Conservation (phyloP, 2,888 invertebrate genomes). For the Leptopterna dolabrata region DNA sequence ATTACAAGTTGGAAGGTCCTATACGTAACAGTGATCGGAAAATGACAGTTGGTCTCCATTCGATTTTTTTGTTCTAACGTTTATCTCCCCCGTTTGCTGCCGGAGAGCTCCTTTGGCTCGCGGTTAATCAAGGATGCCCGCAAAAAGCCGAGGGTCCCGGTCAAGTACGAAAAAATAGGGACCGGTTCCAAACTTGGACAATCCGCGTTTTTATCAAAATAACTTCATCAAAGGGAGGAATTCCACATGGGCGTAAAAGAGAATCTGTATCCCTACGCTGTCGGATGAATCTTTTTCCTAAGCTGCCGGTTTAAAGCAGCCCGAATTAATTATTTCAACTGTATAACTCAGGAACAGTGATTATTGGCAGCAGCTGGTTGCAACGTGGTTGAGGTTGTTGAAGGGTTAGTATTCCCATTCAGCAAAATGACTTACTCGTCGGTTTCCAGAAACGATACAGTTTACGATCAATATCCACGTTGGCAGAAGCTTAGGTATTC, state of each 20-base stretch:
- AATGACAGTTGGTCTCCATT: slow-evolving; percentile 22
- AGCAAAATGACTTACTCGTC: too few species aligned
- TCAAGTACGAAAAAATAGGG: background rate
- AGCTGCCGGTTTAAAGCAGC: background rate
- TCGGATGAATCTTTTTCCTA: background rate
- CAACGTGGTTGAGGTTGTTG: too few species aligned
- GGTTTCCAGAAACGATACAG: too few species aligned
- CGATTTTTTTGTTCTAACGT: too few species aligned
- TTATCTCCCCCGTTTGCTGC: background rate
- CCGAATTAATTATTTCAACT: background rate
- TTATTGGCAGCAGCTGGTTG: too few species aligned
- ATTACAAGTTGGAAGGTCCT: too few species aligned
- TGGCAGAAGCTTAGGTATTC: too few species aligned
- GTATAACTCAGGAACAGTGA: too few species aligned
- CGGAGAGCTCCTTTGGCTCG: background rate
- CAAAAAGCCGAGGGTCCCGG: background rate
- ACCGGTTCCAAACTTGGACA: slow-evolving; percentile 32
- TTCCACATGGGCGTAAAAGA: background rate
- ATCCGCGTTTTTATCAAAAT: slow-evolving; percentile 36
- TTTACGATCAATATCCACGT: too few species aligned
- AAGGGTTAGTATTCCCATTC: too few species aligned
- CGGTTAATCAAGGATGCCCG: background rate
- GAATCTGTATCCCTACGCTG: background rate
- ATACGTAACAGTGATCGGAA: background rate
- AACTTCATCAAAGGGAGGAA: slow-evolving; percentile 17